phyloP scores from a whole-genome alignment of 2,797 vertebrate species.

The Ataeniobius toweri region DNA sequence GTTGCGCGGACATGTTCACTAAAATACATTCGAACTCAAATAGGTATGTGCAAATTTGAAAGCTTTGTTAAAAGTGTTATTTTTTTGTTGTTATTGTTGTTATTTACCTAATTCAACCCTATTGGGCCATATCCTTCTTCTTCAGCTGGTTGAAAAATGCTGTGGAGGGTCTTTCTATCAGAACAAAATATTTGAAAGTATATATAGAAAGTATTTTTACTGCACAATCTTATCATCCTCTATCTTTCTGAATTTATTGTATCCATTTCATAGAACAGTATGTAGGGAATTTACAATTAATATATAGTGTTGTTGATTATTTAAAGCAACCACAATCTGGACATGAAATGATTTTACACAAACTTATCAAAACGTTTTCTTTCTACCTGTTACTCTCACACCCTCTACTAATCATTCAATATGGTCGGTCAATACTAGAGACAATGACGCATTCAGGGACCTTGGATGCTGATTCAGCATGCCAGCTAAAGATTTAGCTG shows the following conservation, averaged over 20 bases:
- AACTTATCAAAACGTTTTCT: conserved; percentile 3
- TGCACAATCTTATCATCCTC: no score
- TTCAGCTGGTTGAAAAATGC: background rate
- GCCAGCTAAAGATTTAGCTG: conserved; percentile 49
- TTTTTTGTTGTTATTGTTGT: background rate
- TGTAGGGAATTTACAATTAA: background rate
- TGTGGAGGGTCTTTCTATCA: background rate
- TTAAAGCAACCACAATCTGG: background rate
- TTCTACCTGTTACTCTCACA: background rate
- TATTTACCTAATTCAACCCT: background rate
- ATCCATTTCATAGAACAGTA: background rate
- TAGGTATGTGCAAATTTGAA: background rate
- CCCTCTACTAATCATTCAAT: conserved; percentile 13
- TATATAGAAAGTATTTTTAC: background rate
- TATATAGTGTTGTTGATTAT: background rate
- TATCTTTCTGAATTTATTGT: background rate
- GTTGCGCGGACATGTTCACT: background rate
- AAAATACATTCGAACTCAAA: background rate
- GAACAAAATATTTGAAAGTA: background rate
- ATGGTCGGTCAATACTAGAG: conserved; percentile 18
- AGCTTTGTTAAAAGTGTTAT: background rate
- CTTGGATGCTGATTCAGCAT: conserved; percentile 48
- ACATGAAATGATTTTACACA: background rate
- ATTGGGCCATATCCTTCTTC: background rate
- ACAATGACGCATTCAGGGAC: conserved; percentile 16